phyloP scores from a whole-genome alignment of 2,888 invertebrate species.

The Odontothrips loti region DNA sequence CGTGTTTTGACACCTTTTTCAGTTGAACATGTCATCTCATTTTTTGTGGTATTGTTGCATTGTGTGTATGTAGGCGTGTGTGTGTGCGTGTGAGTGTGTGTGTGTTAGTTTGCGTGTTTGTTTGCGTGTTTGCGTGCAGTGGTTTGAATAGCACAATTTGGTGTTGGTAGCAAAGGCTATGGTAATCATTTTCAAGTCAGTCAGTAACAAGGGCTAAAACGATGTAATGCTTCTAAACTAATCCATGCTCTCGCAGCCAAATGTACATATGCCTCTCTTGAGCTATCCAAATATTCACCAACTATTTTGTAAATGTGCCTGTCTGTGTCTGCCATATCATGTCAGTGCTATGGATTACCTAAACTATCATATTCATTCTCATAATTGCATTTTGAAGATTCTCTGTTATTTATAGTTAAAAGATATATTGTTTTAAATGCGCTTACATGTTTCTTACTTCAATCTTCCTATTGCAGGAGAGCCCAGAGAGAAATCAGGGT shows the following conservation, averaged over 20 bases:
- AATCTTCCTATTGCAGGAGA: slow-evolving; percentile 39
- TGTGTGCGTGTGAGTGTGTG: not conserved
- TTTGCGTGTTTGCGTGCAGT: not conserved
- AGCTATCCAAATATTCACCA: no score
- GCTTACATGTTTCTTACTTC: not conserved
- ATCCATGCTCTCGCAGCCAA: not conserved
- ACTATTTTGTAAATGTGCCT: no score
- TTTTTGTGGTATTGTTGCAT: not conserved
- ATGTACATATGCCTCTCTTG: slow-evolving; percentile 3
- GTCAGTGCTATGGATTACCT: no score
- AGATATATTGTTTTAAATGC: no score
- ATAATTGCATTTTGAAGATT: no score
- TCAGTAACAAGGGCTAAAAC: no score
- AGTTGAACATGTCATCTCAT: not conserved
- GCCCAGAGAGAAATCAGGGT: slow-evolving; percentile 50
- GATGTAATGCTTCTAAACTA: slow-evolving; percentile 1
- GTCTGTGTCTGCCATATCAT: no score
- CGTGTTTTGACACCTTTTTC: no score
- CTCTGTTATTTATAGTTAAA: no score
- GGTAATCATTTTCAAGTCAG: not conserved
- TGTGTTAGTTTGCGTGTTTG: no score
- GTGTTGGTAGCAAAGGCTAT: slow-evolving; percentile 9
- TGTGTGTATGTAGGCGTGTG: not conserved
- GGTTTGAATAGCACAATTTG: not conserved
- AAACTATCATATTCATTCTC: no score